phyloP scores from a whole-genome alignment of 1,140 invertebrate genomes.

The Drosophila watanabei region DNA sequence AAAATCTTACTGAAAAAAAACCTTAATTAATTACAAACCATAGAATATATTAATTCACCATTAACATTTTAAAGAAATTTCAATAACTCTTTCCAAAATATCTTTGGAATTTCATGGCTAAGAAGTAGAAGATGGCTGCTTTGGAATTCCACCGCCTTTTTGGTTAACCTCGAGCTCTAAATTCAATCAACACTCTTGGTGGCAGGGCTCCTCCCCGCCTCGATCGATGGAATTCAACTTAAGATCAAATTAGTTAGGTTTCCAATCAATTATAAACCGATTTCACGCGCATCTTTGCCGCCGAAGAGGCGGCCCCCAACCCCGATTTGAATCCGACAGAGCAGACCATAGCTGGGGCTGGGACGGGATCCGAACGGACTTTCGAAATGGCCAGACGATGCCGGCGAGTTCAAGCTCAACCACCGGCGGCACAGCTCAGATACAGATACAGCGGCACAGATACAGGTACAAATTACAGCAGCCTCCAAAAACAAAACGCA shows the following conservation, averaged over 20 bases:
- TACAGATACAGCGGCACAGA: constrained; percentile 40
- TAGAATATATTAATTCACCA: background rate
- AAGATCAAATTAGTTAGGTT: constrained; percentile 42
- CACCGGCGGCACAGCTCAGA: constrained; percentile 21
- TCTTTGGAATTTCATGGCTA: background rate
- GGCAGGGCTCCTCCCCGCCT: background rate
- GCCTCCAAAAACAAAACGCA: constrained; percentile 71
- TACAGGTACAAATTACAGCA: constrained; percentile 58
- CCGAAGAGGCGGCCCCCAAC: constrained; percentile 15
- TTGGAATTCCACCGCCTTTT: constrained; percentile 1
- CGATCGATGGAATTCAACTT: constrained; percentile 40
- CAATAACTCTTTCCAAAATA: background rate
- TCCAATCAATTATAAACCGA: constrained; percentile 55
- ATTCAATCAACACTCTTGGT: constrained; percentile 24
- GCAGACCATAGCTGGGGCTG: background rate
- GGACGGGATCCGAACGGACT: constrained; percentile 45
- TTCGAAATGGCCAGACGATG: constrained; percentile 64
- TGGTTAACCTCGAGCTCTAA: background rate
- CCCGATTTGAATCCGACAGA: constrained; percentile 19
- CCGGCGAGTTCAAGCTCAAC: constrained; percentile 74
- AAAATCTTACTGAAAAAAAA: background rate
- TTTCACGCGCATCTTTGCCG: constrained; percentile 50
- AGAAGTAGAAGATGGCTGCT: background rate
- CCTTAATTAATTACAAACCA: background rate
- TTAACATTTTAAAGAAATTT: background rate